A percentile compares a stretch with the other conserved stretches of the same genome.
Evolutionary conservation across 2,797 vertebrate genomes (phyloP).

Genomic region (Aphelocoma californica): DNA sequence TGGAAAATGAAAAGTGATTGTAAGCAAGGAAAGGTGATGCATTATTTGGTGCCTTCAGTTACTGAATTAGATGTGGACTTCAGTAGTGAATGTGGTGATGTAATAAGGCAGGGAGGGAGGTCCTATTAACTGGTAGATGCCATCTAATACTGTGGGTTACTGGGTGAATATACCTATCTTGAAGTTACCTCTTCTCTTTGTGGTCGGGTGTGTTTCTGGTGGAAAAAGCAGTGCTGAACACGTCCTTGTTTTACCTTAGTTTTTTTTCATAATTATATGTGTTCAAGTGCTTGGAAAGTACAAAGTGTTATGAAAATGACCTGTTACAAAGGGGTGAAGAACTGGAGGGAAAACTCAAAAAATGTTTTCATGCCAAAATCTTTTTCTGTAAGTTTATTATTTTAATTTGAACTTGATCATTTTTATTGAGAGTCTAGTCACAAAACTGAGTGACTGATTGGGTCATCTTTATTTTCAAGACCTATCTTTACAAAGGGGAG

Average conservation of each 20-base stretch:
- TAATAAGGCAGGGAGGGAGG: not conserved
- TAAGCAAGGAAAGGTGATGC: not conserved
- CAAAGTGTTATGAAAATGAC: not conserved
- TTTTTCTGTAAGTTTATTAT: not conserved
- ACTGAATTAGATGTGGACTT: not conserved
- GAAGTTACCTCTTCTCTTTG: not conserved
- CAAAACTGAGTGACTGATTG: not conserved
- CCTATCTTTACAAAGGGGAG: not conserved
- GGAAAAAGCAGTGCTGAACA: not conserved
- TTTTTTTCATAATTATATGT: not conserved
- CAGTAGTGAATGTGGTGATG: not conserved
- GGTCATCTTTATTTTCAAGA: not conserved
- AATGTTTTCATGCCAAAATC: not conserved
- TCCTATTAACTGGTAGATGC: not conserved
- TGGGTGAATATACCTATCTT: not conserved
- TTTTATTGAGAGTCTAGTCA: not conserved
- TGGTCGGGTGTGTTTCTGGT: not conserved
- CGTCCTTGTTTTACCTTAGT: not conserved
- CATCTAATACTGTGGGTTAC: not conserved
- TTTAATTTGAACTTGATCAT: fast-evolving
- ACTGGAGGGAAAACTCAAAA: not conserved
- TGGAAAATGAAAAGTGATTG: not conserved
- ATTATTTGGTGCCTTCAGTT: not conserved
- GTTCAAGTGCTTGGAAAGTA: not conserved
- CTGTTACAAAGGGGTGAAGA: not conserved